Evolutionary conservation across 2,113 vertebrate species (phyloP), one percentile per base, ranked within the genome.

Genomic region (Gymnorhina tibicen): DNA sequence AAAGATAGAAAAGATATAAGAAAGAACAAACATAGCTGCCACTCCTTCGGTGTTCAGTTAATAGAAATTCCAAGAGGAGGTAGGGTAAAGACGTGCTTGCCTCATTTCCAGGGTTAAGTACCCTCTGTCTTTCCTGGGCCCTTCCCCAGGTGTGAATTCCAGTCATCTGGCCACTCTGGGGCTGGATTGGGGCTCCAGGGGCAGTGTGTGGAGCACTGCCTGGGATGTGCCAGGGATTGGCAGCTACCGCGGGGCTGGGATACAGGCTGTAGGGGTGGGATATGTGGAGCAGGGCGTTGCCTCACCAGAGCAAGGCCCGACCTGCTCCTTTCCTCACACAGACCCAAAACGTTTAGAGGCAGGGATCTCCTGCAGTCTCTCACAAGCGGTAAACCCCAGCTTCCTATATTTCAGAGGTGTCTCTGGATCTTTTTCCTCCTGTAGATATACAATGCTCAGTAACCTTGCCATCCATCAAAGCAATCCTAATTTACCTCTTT

Each of bases 181-280:
- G 15, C 23, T 44, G 47, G 17, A 5, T 2, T 52, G 33, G 47
- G 11, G 13, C 26, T 84, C 39, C 39, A 46, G 47, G 9, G 17
- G 3, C 55, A 39, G 19, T 7, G 8, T 41, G 35, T 49, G 30
- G 30, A 49, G 23, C 42, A 56, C 1, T 85, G 82, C 28, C 59
- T 56, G 15, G 9, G 5, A 2, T 16, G 32, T 52, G 59, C 5
- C 12, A 28, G 41, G 59, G 41, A 3, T 2, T 47, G 41, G 18
- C 0, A 0, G 67, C 37, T 3, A 1, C 56, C 72, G 32, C 3
- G 4, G 32, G 37, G 7, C 39, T 6, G 8, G n/a, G 7, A 47
- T 19, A 23, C 2, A 23, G 41, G 7, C 6, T 27, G 17, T 27
- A 6, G 5, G 7, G 14, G 4, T 64, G n/a, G 28, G 15, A 24